Evolutionary conservation across 2,113 vertebrate species (phyloP).

Genomic region (Leptobrachium ailaonicum): DNA sequence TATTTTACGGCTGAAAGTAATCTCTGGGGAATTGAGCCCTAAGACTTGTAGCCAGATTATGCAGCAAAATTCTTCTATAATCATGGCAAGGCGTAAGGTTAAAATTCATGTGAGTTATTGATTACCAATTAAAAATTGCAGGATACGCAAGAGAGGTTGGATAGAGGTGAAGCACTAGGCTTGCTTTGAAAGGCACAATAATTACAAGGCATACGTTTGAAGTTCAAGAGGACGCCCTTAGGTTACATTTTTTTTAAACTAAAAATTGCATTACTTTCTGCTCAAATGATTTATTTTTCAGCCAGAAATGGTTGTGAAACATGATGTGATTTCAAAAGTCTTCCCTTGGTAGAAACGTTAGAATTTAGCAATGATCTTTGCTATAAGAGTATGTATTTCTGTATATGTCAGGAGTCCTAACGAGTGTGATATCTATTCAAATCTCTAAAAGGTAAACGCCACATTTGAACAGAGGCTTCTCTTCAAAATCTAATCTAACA

Average conservation of each 20-base stretch:
- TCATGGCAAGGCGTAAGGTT: constrained; percentile 41
- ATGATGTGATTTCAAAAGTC: constrained; percentile 95
- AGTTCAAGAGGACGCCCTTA: constrained; percentile 89
- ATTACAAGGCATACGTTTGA: constrained; percentile 85
- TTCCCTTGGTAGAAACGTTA: constrained; percentile 80
- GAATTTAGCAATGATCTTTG: constrained; percentile 68
- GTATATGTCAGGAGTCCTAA: constrained; percentile 59
- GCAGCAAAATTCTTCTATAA: no score
- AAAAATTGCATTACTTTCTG: constrained; percentile 84
- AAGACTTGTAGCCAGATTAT: no score
- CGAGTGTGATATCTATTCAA: constrained; percentile 60
- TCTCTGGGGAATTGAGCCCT: no score
- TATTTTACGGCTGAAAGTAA: no score
- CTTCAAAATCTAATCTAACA: neutral
- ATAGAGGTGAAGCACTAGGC: constrained; percentile 82
- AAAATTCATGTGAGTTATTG: constrained; percentile 75
- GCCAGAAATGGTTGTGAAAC: constrained; percentile 84
- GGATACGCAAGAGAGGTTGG: constrained; percentile 74
- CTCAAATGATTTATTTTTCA: constrained; percentile 92
- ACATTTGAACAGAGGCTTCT: constrained; percentile 40
- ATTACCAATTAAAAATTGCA: constrained; percentile 86
- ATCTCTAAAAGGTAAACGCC: constrained; percentile 56
- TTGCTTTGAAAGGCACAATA: constrained; percentile 89
- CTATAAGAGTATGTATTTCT: constrained; percentile 54
- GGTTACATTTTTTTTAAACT: constrained; percentile 82